Conservation (phyloP, 2,888 invertebrate genomes). For the Parnassius orleans region DNA sequence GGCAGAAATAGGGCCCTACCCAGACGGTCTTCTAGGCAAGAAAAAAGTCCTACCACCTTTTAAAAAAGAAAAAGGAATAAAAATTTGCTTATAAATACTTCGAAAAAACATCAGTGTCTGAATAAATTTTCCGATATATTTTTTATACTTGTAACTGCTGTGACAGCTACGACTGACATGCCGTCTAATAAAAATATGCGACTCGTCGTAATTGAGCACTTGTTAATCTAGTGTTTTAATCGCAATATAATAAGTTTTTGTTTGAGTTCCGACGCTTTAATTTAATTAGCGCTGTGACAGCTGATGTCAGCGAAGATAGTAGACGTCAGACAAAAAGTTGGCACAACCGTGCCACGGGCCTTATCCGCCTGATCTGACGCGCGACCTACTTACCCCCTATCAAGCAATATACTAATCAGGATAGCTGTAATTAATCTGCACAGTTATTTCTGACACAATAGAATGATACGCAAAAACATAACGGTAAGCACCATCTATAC, state of each 20-base stretch:
- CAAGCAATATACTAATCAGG: slow-evolving; percentile 61
- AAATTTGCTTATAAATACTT: too few species aligned
- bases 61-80: too few species aligned
- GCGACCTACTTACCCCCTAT: slow-evolving; percentile 58
- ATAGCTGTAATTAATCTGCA: slow-evolving; percentile 69
- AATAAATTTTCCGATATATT: background rate
- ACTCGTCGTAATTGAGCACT: slow-evolving; percentile 17
- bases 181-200: slow-evolving; percentile 22
- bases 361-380: slow-evolving; percentile 47
- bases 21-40: too few species aligned
- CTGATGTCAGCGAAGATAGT: slow-evolving; percentile 46
- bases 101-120: too few species aligned
- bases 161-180: slow-evolving; percentile 25
- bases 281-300: slow-evolving; percentile 67
- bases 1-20: too few species aligned
- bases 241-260: slow-evolving; percentile 37
- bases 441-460: slow-evolving; percentile 58
- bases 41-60: too few species aligned
- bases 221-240: slow-evolving; percentile 34
- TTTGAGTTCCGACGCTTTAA: slow-evolving; percentile 44
- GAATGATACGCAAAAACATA: slow-evolving; percentile 36
- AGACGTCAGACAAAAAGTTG: slow-evolving; percentile 57
- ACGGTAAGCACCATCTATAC: slow-evolving; percentile 13
- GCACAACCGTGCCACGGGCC: slow-evolving; percentile 39
- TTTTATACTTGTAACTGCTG: slow-evolving; percentile 16